A percentile compares a stretch with the other conserved stretches of the same genome.
Conservation (phyloP, 2,888 invertebrate genomes). For the Ecdyonurus torrentis region DNA sequence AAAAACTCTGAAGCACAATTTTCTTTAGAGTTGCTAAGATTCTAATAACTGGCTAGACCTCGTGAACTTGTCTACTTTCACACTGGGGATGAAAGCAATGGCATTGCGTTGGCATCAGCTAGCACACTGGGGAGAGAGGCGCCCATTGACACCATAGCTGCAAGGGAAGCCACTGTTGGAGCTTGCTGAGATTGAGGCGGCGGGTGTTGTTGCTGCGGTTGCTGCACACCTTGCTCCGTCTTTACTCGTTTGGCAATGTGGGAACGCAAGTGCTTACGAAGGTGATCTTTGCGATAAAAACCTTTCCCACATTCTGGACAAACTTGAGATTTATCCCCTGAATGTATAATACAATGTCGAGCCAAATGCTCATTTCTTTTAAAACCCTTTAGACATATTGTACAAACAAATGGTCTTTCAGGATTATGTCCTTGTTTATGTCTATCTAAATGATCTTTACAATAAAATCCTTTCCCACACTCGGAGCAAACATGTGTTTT, state of each 20-base stretch:
- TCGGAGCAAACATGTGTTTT: conserved; percentile 63
- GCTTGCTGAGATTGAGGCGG: conserved; percentile 2
- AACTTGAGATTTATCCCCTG: conserved; percentile 72
- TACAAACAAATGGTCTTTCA: conserved; percentile 73
- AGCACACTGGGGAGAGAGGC: conserved; percentile 9
- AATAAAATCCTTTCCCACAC: conserved; percentile 36
- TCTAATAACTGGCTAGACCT: too few relatives aligned
- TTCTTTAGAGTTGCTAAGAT: too few relatives aligned
- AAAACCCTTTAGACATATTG: conserved; percentile 64
- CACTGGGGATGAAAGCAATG: conserved; percentile 8
- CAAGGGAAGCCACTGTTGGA: conserved; percentile 9
- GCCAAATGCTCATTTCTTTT: conserved; percentile 80
- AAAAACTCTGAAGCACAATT: too few relatives aligned
- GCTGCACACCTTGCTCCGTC: conserved; percentile 36
- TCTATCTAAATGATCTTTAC: conserved; percentile 63
- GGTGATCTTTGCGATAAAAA: conserved; percentile 75
- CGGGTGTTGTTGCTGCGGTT: not conserved
- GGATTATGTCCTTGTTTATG: conserved; percentile 82
- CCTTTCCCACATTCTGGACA: conserved; percentile 82
- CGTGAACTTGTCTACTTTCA: too few relatives aligned
- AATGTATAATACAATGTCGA: conserved; percentile 76
- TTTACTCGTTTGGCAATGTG: conserved; percentile 60
- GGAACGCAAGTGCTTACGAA: conserved; percentile 62
- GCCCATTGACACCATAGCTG: conserved; percentile 6
- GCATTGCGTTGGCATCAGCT: conserved; percentile 11